Evolutionary conservation across 2,113 vertebrate genomes (phyloP), one percentile per base, ranked within the genome.

Genomic region (Vulpes ferrilata): DNA sequence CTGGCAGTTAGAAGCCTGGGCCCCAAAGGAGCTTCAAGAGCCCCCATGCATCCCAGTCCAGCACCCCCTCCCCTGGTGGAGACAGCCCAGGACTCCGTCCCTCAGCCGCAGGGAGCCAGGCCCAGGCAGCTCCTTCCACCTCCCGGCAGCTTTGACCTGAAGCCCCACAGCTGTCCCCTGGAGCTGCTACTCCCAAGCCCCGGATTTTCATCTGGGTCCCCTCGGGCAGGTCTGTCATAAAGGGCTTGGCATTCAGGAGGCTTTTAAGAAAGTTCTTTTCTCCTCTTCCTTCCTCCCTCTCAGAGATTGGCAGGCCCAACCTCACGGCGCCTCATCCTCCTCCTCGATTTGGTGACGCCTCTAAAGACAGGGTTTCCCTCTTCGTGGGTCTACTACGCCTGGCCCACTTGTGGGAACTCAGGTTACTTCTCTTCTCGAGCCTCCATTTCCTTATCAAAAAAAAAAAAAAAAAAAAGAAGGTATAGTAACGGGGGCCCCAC

Each of bases 211-310:
- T 85, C 65, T 35, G 4, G 59, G 60, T 13, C 38, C 60, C 27
- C 81, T 60, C 13, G 30, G 27, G 59, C 82, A 64, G 10, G 7
- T 84, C 83, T 32, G 48, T 35, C 55, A 27, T 64, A 57, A 71
- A 90, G 2, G 10, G 23, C 73, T 78, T 59, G 69, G 60, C 60
- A 20, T 62, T 65, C 11, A 89, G 81, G 19, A 53, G 48, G 27
- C 48, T 67, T 87, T 96, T 93, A 69, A 79, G 89, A 76, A 92
- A 32, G 11, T 64, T 76, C 74, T 78, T 60, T 64, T 65, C 35
- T 80, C 23, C 8, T 48, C 51, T 83, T 91, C 55, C 59, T 85
- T 86, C 81, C 73, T 64, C 79, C 22, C 93, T 25, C 57, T 86
- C 32, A 53, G 60, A 51, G 43, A 57, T 38, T 0, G 19, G 51